Base-by-base conservation (phyloP, 2,113 vertebrate species). In the Xyrauchen texanus region DNA sequence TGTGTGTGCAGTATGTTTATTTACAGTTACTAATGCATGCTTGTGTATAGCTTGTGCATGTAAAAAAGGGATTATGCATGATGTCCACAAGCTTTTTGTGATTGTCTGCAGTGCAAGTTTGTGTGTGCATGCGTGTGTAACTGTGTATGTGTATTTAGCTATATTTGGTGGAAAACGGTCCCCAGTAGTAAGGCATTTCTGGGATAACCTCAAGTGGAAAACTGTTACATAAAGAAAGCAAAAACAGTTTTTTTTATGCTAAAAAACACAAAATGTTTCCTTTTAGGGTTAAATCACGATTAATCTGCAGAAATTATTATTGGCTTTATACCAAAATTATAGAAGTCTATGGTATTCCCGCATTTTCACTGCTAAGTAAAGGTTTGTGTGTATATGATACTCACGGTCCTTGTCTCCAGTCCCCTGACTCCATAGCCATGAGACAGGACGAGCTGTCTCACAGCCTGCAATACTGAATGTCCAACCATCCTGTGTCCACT, bases 361-460 rank as follows among this genome's bases (percentile, higher is more conserved):
- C 21, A 34, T 3, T 34, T 34, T 34, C 21, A 34, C 21, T 34
- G 21, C 21, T 34, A 34, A 34, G 21, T 34, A 34, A 34, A 34
- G 2, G 53, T n/a, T 12, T 11, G 52, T 60, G 58, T 21, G 53
- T 47, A 9, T 7, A 10, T 55, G n/a, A 62, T 84, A 79, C 83
- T 84, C 77, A 79, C 80, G 57, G 76, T 57, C 72, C 47, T 76
- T 49, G 53, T 79, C 7, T 62, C 52, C 3, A 16, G 13, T 58
- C 53, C 47, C 49, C 76, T 67, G 76, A 66, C 76, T 61, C 80
- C 80, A 72, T 21, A 65, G 9, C 62, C 49, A 67, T 68, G 63
- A 21, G 68, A 60, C 53, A 77, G 73, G 2, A 52, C 76, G 21
- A 77, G 71, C 74, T 72, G 78, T 78, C 60, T 85, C 77, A 73